These are phyloP conservation scores for Chironomus riparius DNA, from an alignment of 2,888 invertebrate species.

Conservation along the genomic window DNA sequence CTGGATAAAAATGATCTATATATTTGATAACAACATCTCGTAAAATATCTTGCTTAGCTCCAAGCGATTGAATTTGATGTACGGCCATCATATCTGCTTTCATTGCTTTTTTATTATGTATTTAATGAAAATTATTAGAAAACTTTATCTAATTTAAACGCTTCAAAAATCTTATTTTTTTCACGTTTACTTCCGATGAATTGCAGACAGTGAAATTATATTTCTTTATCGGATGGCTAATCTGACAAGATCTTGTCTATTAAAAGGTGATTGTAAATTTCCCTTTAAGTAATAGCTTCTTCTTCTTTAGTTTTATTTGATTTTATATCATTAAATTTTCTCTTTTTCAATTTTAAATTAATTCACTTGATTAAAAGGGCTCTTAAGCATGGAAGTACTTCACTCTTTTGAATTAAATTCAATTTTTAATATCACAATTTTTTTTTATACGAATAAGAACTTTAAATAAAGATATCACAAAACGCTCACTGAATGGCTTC, in stretches of 20 bases:
- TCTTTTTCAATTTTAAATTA: background rate
- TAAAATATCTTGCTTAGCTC: conserved; percentile 57
- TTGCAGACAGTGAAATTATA: no score
- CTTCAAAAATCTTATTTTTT: background rate
- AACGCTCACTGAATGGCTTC: background rate
- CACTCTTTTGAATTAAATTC: background rate
- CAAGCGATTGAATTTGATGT: conserved; percentile 48
- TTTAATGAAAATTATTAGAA: background rate
- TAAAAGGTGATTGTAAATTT: no score
- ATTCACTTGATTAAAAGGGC: background rate
- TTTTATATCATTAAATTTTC: background rate
- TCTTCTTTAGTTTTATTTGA: background rate
- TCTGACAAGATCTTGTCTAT: background rate
- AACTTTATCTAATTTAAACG: no score
- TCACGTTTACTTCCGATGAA: background rate
- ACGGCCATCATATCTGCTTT: conserved; percentile 52
- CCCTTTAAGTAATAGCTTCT: no score
- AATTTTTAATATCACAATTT: background rate
- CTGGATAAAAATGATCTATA: conserved; percentile 61
- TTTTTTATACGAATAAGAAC: background rate
- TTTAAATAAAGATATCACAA: background rate
- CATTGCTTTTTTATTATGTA: conserved; percentile 34
- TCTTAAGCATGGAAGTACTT: background rate
- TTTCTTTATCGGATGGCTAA: no score
- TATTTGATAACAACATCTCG: conserved; percentile 62